Evolutionary conservation across 2,888 invertebrate species (phyloP).

Genomic region (Cerastoderma edule): DNA sequence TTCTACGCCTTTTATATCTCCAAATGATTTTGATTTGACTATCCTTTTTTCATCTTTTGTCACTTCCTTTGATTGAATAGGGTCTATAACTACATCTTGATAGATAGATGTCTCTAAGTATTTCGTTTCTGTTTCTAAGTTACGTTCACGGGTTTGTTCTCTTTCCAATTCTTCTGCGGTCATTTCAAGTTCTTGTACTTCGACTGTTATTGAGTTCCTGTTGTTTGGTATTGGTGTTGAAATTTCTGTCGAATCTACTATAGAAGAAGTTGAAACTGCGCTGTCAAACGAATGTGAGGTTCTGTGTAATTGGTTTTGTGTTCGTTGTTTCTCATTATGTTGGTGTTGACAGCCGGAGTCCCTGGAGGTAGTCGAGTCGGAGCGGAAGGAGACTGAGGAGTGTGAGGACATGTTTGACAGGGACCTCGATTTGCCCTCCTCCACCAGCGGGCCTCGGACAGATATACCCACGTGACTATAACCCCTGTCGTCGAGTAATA

Average conservation of each 20-base stretch:
- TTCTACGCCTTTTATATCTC: conserved; percentile 46
- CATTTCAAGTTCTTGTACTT: conserved; percentile 52
- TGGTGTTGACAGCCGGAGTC: conserved; percentile 67
- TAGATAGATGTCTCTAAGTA: conserved; percentile 37
- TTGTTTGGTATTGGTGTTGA: conserved; percentile 14
- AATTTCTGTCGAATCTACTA: conserved; percentile 38
- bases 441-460: conserved; percentile 34
- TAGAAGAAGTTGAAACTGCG: conserved; percentile 67
- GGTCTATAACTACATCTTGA: conserved; percentile 45
- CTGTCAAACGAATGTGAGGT: conserved; percentile 72
- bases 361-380: conserved; percentile 63
- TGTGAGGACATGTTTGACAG: conserved; percentile 50
- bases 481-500: conserved; percentile 58
- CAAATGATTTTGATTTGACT: conserved; percentile 45
- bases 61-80: background rate
- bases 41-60: conserved; percentile 12
- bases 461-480: conserved; percentile 63
- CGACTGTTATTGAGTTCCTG: conserved; percentile 36
- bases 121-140: conserved; percentile 1
- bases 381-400: conserved; percentile 51
- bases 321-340: conserved; percentile 25
- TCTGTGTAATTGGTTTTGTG: conserved; percentile 34
- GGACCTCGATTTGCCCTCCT: conserved; percentile 48
- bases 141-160: background rate
- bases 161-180: conserved; percentile 29